These are phyloP conservation scores for Drosophila borealis DNA, from an alignment of 2,888 invertebrate species.

Conservation along the genomic window DNA sequence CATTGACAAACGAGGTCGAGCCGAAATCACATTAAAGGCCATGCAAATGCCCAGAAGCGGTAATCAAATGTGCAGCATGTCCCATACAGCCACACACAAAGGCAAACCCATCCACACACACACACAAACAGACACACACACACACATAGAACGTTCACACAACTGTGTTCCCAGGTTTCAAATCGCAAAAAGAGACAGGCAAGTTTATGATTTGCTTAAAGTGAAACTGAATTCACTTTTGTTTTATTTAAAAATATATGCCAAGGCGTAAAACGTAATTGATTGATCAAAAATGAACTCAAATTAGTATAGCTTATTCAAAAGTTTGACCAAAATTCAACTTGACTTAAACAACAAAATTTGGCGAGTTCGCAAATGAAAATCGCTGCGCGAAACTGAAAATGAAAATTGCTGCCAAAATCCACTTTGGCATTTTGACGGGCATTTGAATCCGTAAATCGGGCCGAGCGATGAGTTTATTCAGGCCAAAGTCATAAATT, in stretches of 20 bases:
- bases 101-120: slow-evolving; percentile 2
- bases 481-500: slow-evolving; percentile 72
- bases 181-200: slow-evolving; percentile 8
- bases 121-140: slow-evolving; percentile 3
- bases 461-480: slow-evolving; percentile 54
- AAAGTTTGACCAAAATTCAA: neutral
- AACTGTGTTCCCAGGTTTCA: slow-evolving; percentile 13
- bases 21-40: slow-evolving; percentile 63
- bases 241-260: too few species aligned
- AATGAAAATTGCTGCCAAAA: slow-evolving; percentile 53
- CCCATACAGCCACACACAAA: slow-evolving; percentile 1
- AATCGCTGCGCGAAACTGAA: slow-evolving; percentile 21
- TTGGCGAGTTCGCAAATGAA: neutral
- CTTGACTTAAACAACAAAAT: too few species aligned
- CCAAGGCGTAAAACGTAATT: neutral
- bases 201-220: too few species aligned
- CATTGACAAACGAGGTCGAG: slow-evolving; percentile 46
- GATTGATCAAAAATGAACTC: too few species aligned
- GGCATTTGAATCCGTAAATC: slow-evolving; percentile 51
- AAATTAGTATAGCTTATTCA: neutral
- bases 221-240: neutral
- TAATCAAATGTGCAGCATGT: slow-evolving; percentile 48
- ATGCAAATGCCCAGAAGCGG: slow-evolving; percentile 41
- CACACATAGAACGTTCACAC: neutral
- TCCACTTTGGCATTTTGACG: slow-evolving; percentile 54